Conservation (phyloP, 2,888 invertebrate species). For the Agrochola macilenta region DNA sequence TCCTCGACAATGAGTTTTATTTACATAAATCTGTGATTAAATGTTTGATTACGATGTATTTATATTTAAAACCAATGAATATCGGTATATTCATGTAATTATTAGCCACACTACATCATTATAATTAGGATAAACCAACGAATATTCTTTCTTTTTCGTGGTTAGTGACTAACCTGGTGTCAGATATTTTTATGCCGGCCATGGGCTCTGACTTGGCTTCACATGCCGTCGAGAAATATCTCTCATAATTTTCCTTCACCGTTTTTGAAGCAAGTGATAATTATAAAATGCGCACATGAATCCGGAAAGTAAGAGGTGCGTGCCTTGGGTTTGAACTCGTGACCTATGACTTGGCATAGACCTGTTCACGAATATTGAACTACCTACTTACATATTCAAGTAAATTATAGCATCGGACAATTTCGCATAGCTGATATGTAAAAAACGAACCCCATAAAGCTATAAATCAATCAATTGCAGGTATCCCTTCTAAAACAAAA, state of each 20-base stretch:
- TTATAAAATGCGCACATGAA: too few relatives aligned
- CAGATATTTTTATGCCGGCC: too few relatives aligned
- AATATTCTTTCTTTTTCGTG: too few relatives aligned
- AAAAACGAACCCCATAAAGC: constrained; percentile 4
- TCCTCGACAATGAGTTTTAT: constrained; percentile 17
- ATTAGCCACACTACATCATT: background rate
- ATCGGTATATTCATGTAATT: background rate
- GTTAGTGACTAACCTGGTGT: too few relatives aligned
- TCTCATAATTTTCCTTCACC: too few relatives aligned
- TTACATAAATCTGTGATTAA: constrained; percentile 14
- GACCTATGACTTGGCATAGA: too few relatives aligned
- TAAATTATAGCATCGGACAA: background rate
- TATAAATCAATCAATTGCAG: constrained; percentile 61
- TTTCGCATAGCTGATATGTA: background rate
- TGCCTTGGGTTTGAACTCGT: too few relatives aligned
- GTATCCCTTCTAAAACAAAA: constrained; percentile 42
- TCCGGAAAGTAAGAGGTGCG: too few relatives aligned
- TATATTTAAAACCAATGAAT: background rate
- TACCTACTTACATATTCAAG: background rate
- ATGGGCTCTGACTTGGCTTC: too few relatives aligned
- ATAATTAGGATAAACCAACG: background rate
- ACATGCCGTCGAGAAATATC: too few relatives aligned
- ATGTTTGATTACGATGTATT: constrained; percentile 15
- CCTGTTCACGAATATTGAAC: background rate
- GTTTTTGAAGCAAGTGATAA: too few relatives aligned